phyloP scores from a whole-genome alignment of 1,140 invertebrate genomes.

The Drosophila arawakana region DNA sequence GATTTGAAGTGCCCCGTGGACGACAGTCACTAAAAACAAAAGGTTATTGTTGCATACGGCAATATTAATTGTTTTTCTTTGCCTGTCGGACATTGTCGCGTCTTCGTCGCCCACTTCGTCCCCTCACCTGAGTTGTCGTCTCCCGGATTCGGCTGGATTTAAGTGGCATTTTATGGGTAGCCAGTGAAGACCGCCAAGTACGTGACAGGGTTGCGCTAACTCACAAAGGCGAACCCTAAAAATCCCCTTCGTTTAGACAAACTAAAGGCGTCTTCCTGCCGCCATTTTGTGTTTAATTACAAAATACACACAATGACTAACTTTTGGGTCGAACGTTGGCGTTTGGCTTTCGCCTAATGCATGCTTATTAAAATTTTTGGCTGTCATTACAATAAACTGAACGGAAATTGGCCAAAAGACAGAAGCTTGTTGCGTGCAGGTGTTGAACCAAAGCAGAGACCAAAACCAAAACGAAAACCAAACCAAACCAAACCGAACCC shows the following conservation, averaged over 20 bases:
- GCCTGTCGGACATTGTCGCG: slow-evolving; percentile 5
- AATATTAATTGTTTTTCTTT: slow-evolving; percentile 77
- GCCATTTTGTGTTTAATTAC: slow-evolving; percentile 46
- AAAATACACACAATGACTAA: slow-evolving; percentile 32
- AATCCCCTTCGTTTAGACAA: slow-evolving; percentile 50
- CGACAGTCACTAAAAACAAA: slow-evolving; percentile 67
- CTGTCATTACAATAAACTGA: slow-evolving; percentile 58
- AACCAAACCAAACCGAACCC: not conserved
- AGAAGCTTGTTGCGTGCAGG: slow-evolving; percentile 56
- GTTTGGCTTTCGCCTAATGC: slow-evolving; percentile 55
- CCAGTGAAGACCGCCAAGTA: slow-evolving; percentile 33
- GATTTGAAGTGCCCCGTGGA: slow-evolving; percentile 44
- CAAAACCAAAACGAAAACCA: not conserved
- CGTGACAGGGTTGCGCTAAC: slow-evolving; percentile 44
- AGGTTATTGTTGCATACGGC: slow-evolving; percentile 73
- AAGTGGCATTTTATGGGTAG: slow-evolving; percentile 69
- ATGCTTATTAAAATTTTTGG: slow-evolving; percentile 71
- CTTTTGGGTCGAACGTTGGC: slow-evolving; percentile 39
- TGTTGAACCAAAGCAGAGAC: slow-evolving; percentile 27
- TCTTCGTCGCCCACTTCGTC: not conserved
- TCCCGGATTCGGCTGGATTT: slow-evolving; percentile 55
- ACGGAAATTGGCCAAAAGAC: slow-evolving; percentile 49
- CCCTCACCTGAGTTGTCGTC: not conserved
- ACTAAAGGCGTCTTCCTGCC: slow-evolving; percentile 46
- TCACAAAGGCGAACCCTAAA: slow-evolving; percentile 12